Conservation (phyloP, 1,140 invertebrate genomes). For the Dreissena polymorpha region DNA sequence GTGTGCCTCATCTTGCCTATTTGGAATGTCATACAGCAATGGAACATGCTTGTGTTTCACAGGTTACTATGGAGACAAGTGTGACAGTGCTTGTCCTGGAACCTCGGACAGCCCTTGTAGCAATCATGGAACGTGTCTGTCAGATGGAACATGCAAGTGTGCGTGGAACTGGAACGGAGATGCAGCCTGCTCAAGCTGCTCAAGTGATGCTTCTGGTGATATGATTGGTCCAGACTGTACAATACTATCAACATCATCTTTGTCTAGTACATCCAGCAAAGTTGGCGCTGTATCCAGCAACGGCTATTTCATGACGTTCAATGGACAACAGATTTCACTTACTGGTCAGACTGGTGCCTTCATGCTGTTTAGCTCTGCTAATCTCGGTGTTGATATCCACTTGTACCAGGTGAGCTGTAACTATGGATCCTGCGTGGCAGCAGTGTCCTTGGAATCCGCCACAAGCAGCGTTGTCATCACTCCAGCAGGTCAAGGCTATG, state of each 20-base stretch:
- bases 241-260: conserved; percentile 39
- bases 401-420: conserved; percentile 56
- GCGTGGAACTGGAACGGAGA: conserved; percentile 63
- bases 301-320: conserved; percentile 57
- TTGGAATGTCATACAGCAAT: conserved; percentile 45
- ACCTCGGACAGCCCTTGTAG: conserved; percentile 59
- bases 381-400: conserved; percentile 54
- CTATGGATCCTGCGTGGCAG: conserved; percentile 55
- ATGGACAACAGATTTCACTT: conserved; percentile 55
- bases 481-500: conserved; percentile 38
- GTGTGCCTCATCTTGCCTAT: conserved; percentile 53
- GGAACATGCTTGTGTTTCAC: conserved; percentile 56
- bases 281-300: conserved; percentile 57
- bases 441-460: conserved; percentile 39
- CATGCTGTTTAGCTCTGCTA: conserved; percentile 47
- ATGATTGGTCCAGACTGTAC: conserved; percentile 60
- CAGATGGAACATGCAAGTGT: conserved; percentile 60
- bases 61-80: conserved; percentile 60
- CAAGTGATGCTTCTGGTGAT: background rate
- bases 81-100: conserved; percentile 57
- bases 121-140: conserved; percentile 58
- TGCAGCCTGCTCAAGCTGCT: conserved; percentile 52
- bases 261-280: conserved; percentile 11
- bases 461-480: conserved; percentile 46
- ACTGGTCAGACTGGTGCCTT: conserved; percentile 58